Evolutionary conservation across 2,888 invertebrate species (phyloP).

Genomic region (Muschampia plurimacula): DNA sequence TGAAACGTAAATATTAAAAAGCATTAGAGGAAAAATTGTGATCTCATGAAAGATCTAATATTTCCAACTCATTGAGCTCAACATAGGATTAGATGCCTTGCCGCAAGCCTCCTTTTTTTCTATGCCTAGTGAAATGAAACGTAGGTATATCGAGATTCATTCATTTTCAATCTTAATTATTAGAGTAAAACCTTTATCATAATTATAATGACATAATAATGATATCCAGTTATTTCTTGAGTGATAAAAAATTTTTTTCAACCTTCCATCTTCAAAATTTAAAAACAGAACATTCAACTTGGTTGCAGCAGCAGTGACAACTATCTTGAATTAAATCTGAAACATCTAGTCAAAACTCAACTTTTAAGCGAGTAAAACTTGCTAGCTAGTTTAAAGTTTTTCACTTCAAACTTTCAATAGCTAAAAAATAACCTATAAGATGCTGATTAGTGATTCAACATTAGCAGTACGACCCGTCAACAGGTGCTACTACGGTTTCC

Average conservation of each 20-base stretch:
- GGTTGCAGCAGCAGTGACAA: too few relatives aligned
- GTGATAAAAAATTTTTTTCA: too few relatives aligned
- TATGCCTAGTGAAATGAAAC: background rate
- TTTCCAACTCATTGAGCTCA: constrained; percentile 1
- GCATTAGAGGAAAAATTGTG: constrained; percentile 6
- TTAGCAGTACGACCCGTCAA: constrained; percentile 52
- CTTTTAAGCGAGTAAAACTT: background rate
- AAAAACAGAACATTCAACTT: too few relatives aligned
- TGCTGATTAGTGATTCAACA: background rate
- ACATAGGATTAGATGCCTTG: background rate
- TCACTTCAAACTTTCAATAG: background rate
- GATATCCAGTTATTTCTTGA: too few relatives aligned
- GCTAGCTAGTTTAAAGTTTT: background rate
- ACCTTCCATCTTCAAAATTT: too few relatives aligned
- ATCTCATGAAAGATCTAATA: background rate
- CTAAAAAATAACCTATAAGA: background rate
- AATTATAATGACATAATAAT: too few relatives aligned
- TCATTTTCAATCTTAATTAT: too few relatives aligned
- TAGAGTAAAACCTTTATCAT: too few relatives aligned
- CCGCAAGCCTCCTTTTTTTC: background rate
- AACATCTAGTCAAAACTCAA: too few relatives aligned
- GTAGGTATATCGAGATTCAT: background rate
- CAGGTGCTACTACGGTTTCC: constrained; percentile 57
- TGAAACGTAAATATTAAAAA: constrained; percentile 4
- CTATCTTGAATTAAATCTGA: too few relatives aligned